phyloP scores from a whole-genome alignment of 2,888 invertebrate species.

The Zootermopsis nevadensis region DNA sequence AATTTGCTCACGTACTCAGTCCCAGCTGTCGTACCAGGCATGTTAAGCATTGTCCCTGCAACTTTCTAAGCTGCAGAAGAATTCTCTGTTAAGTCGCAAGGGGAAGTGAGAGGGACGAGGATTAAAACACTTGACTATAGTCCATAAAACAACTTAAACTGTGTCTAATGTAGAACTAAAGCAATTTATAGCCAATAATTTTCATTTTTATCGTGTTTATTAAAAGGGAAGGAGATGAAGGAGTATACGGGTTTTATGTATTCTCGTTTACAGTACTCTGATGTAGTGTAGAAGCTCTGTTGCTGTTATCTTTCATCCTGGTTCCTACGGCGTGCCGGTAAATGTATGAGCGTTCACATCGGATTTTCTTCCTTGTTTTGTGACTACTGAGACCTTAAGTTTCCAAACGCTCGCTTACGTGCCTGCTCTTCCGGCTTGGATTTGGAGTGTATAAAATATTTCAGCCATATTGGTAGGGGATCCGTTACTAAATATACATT shows the following conservation, averaged over 20 bases:
- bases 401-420: conserved; percentile 19
- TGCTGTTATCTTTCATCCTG: conserved; percentile 34
- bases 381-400: neutral
- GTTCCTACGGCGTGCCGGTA: conserved; percentile 23
- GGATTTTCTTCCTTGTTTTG: conserved; percentile 44
- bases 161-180: conserved; percentile 36
- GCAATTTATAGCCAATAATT: conserved; percentile 47
- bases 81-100: conserved; percentile 31
- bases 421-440: neutral
- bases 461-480: conserved; percentile 43
- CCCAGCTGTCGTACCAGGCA: neutral
- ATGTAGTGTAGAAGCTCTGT: conserved; percentile 28
- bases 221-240: conserved; percentile 19
- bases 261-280: conserved; percentile 42
- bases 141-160: conserved; percentile 36
- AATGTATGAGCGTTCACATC: conserved; percentile 45
- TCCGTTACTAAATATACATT: conserved; percentile 43
- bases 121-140: conserved; percentile 41
- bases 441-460: conserved; percentile 38
- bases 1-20: neutral
- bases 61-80: conserved; percentile 34
- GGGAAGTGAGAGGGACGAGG: neutral
- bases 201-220: conserved; percentile 41
- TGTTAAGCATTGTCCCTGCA: conserved; percentile 12
- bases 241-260: conserved; percentile 33